Evolutionary conservation across 2,888 invertebrate species (phyloP), one percentile per base, ranked within the genome.

Genomic region (Hylaea fasciaria): DNA sequence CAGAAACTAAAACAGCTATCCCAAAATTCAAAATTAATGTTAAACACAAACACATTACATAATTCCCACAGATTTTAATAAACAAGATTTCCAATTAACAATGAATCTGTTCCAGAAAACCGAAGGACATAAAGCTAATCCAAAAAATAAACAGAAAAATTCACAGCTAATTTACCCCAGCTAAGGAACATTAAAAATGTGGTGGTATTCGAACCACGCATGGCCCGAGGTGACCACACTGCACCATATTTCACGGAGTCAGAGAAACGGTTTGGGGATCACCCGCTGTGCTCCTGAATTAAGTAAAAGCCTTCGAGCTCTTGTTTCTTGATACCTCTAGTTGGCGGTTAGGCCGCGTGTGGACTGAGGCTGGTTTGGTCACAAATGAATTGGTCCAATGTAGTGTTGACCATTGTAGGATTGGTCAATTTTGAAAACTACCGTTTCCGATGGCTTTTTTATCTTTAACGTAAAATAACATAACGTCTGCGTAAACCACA

Each of bases 251-350:
- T 92, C 91, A 54, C 45, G 54, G 82, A 77, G 78, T 80, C 83
- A 76, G 75, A 71, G 83, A 83, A 75, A 87, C 85, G 87, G 85
- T 87, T 91, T 87, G 76, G 90, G 91, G 92, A 92, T 94, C 94
- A 92, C 94, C 94, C 93, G 94, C 94, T 94, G 94, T 93, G 94
- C 94, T 94, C 93, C 94, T 94, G 94, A 94, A 94, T 94, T 94
- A 94, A 94, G 94, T 94, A 94, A 93, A 94, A 94, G 93, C 94
- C 94, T 94, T 91, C 93, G 93, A 94, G 94, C 94, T 93, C 94
- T 94, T 93, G 93, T 93, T 91, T 86, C 85, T 86, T 86, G 85
- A 85, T 86, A 84, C 87, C 87, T 85, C 87, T 88, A 87, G 86
- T 86, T 84, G 81, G 77, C 40, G 68, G 65, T 83, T 70, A 80